A percentile compares a stretch with the other conserved stretches of the same genome.
Conservation (phyloP, 2,113 vertebrate species). For the Rhynchomys soricoides region DNA sequence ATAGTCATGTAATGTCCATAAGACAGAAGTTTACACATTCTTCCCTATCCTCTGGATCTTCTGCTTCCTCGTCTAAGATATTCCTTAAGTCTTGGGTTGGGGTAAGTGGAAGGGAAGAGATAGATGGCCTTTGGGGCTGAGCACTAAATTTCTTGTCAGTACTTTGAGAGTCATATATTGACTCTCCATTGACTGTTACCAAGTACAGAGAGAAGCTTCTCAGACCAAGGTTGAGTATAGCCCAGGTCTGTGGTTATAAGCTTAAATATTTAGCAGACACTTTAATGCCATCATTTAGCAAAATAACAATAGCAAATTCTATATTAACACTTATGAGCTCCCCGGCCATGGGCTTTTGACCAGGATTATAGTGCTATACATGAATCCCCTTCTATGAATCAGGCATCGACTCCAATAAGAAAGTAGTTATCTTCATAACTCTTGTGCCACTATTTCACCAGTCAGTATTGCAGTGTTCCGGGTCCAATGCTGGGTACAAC, state of each 20-base stretch:
- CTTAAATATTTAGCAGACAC: background rate
- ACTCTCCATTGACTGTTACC: background rate
- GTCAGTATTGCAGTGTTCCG: background rate
- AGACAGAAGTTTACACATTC: too few species aligned
- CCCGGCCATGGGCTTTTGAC: background rate
- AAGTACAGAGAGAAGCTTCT: background rate
- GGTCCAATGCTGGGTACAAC: background rate
- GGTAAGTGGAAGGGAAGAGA: too few species aligned
- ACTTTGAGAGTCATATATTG: background rate
- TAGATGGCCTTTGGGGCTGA: background rate
- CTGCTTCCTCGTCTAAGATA: background rate
- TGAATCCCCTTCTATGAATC: background rate
- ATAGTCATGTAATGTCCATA: background rate
- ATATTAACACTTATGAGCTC: background rate
- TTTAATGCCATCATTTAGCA: background rate
- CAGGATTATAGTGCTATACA: background rate
- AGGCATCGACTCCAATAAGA: background rate
- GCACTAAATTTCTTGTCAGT: background rate
- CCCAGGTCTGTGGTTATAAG: background rate
- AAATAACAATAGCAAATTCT: background rate
- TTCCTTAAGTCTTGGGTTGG: background rate
- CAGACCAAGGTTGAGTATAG: too few species aligned
- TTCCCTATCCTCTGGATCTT: background rate
- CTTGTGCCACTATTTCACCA: too few species aligned
- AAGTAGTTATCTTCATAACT: background rate